A percentile compares a stretch with the other conserved stretches of the same genome.
Conservation (phyloP, 2,113 vertebrate species). For the Callospermophilus lateralis region DNA sequence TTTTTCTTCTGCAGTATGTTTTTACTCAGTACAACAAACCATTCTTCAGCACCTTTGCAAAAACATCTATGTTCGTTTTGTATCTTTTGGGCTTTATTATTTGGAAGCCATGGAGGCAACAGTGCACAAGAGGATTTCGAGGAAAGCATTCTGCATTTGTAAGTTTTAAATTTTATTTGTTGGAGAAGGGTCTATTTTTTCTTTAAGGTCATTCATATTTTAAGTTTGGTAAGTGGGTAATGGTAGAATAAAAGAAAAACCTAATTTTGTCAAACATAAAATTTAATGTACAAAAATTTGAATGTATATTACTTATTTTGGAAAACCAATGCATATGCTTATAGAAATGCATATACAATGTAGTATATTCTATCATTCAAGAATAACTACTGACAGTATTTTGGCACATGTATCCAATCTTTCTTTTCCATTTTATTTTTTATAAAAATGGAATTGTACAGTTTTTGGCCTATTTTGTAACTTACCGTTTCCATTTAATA, state of each 20-base stretch:
- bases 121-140: slow-evolving; percentile 93
- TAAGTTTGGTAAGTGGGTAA: slow-evolving; percentile 24
- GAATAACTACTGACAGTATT: not conserved
- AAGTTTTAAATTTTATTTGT: slow-evolving; percentile 85
- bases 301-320: not conserved
- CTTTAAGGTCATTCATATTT: slow-evolving; percentile 31
- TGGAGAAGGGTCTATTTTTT: not conserved
- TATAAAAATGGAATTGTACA: slow-evolving; percentile 8
- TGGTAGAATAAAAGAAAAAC: slow-evolving; percentile 6
- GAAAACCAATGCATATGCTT: not conserved
- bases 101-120: slow-evolving; percentile 98
- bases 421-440: slow-evolving; percentile 59
- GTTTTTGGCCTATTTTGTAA: not conserved
- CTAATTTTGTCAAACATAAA: not conserved
- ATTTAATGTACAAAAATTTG: not conserved
- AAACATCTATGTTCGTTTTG: slow-evolving; percentile 98
- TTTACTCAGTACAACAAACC: slow-evolving; percentile 98
- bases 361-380: not conserved
- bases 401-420: not conserved
- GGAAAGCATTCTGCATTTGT: slow-evolving; percentile 92
- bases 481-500: not conserved
- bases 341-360: not conserved
- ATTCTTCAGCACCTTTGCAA: slow-evolving; percentile 99
- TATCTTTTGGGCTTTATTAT: slow-evolving; percentile 97
- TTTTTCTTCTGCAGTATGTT: slow-evolving; percentile 92